A percentile compares a stretch with the other conserved stretches of the same genome.
phyloP scores from a whole-genome alignment of 2,888 invertebrate species.

The Unio pictorum region DNA sequence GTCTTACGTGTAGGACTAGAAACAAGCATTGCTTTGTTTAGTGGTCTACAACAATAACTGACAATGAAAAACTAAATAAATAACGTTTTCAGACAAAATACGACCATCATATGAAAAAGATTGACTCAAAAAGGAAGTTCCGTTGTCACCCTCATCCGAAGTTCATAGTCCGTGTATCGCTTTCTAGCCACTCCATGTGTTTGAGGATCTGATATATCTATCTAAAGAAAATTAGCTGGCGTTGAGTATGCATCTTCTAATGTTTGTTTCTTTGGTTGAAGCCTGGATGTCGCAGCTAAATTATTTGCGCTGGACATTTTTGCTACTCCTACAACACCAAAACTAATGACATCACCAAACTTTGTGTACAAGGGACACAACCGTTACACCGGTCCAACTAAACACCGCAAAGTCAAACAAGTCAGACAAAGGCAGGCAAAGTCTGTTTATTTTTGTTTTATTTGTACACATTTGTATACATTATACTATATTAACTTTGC shows the following conservation, averaged over 20 bases:
- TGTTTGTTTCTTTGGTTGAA: conserved; percentile 98
- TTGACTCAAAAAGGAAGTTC: neutral
- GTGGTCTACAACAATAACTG: too few species aligned
- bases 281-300: conserved; percentile 85
- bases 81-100: too few species aligned
- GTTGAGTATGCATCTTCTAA: conserved; percentile 99
- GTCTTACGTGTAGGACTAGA: too few species aligned
- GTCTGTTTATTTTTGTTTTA: too few species aligned
- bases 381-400: too few species aligned
- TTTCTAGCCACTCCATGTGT: conserved; percentile 98
- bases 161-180: conserved; percentile 99
- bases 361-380: conserved; percentile 1
- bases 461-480: too few species aligned
- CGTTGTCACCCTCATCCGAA: conserved; percentile 91
- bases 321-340: conserved; percentile 43
- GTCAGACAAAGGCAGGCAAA: too few species aligned
- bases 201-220: conserved; percentile 98
- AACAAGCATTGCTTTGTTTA: too few species aligned
- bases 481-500: too few species aligned
- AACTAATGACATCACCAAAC: conserved; percentile 23
- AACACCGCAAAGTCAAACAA: too few species aligned
- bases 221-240: conserved; percentile 99
- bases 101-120: too few species aligned
- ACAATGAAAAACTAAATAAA: too few species aligned
- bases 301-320: conserved; percentile 33